Evolutionary conservation across 30 jellyfish, hydroid and myxozoan genomes (phyloP), one percentile per base, ranked within the genome.

Genomic region (Aurelia aurita complex sp. Pacific): DNA sequence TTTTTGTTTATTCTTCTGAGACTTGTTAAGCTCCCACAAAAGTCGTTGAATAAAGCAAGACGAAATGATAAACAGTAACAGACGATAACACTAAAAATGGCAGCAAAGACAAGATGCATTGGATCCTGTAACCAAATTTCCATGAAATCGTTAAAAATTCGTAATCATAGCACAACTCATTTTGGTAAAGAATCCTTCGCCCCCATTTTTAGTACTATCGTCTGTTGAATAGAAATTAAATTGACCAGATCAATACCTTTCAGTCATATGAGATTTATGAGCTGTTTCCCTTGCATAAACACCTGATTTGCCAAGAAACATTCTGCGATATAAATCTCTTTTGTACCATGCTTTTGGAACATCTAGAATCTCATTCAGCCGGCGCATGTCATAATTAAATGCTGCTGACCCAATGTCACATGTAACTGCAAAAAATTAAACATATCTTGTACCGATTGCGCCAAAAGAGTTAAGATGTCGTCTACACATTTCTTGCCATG

Each of bases 381-480:
- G 85, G 70, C 98, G 93, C 98, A 93, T 93, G 96, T 93, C 98
- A 74, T 89, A 93, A 70, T 84, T 93, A 68, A 93, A 88, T 5
- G 98, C 96, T 2, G 98, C 97, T 68, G 98, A 88, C 11, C 98
- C 98, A 61, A 93, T 87, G 69, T 93, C 98, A 88, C 98, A 93
- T 15, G 94, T 82, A 19, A 77, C 98, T 93, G 73, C 46, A 65
- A 64, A 76, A 16, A 42, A 52, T 2, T 19, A 74, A 61, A 23
- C 5, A 11, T 17, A 61, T n/a, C 32, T 61, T 0, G 2, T 46
- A 46, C 57, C 8, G 15, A 23, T 23, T 23, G 29, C 29, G 29
- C 29, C 29, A n/a, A n/a, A n/a, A n/a, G n/a, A n/a, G n/a, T n/a
- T n/a, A n/a, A n/a, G n/a, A n/a, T n/a, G n/a, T n/a, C n/a, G n/a